Evolutionary conservation across 2,797 vertebrate genomes (phyloP).

Genomic region (Pangasius krempfi): DNA sequence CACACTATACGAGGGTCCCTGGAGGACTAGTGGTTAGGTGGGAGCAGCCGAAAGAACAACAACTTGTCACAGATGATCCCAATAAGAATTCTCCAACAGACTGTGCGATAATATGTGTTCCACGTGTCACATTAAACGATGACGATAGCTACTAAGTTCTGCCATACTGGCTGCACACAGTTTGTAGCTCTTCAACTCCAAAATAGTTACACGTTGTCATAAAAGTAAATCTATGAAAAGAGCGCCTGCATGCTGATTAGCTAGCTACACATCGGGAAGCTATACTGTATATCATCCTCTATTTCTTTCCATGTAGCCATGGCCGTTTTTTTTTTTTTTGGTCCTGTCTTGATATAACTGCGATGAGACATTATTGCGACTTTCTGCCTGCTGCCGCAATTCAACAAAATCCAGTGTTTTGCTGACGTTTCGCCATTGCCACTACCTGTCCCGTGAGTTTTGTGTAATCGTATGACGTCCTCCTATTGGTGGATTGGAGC

Average conservation of each 20-base stretch:
- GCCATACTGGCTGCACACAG: neutral
- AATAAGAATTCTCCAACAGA: neutral
- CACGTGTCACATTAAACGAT: too few relatives aligned
- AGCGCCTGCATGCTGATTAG: neutral
- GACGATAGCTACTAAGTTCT: neutral
- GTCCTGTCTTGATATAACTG: too few relatives aligned
- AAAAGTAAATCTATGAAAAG: neutral
- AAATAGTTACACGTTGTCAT: neutral
- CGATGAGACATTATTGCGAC: too few relatives aligned
- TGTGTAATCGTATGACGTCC: neutral
- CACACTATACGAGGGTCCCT: neutral
- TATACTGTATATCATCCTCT: neutral
- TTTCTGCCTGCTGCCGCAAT: neutral
- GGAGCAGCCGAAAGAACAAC: too few relatives aligned
- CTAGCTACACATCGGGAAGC: neutral
- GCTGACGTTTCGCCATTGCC: neutral
- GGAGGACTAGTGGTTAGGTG: too few relatives aligned
- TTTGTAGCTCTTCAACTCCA: neutral
- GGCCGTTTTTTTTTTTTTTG: too few relatives aligned
- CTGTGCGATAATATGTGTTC: neutral
- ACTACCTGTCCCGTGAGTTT: neutral
- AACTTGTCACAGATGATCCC: neutral
- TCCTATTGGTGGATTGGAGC: neutral
- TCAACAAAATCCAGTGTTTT: neutral
- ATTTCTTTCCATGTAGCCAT: too few relatives aligned